Evolutionary conservation across 1,140 invertebrate species (phyloP).

Genomic region (Papilio xuthus): DNA sequence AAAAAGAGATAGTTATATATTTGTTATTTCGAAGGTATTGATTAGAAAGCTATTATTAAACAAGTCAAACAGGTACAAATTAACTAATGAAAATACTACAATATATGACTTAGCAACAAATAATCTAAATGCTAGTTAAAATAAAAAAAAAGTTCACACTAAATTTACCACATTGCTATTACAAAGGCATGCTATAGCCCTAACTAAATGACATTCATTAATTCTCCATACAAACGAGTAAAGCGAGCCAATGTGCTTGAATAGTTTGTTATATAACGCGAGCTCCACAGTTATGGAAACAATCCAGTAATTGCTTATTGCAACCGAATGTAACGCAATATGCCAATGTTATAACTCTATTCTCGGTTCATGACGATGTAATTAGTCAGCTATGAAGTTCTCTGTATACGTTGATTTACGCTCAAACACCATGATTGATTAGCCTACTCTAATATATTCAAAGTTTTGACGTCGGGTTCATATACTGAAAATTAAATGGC

Average conservation of each 20-base stretch:
- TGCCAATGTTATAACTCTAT: conserved; percentile 56
- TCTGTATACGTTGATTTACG: conserved; percentile 38
- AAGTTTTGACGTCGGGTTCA: conserved; percentile 10
- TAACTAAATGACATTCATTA: conserved; percentile 45
- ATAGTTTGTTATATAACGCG: conserved; percentile 60
- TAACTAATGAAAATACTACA: not conserved
- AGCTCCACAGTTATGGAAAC: conserved; percentile 62
- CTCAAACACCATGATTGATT: conserved; percentile 44
- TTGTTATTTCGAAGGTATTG: not conserved
- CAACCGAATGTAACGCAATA: conserved; percentile 54
- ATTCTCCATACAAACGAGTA: conserved; percentile 50
- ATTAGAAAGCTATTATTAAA: not conserved
- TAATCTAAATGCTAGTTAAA: not conserved
- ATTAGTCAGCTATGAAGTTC: conserved; percentile 49
- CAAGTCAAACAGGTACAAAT: not conserved
- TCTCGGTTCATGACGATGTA: conserved; percentile 54
- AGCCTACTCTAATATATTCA: not conserved
- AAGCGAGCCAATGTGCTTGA: conserved; percentile 48
- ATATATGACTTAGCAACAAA: not conserved
- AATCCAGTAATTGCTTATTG: conserved; percentile 63
- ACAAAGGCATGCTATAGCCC: not conserved
- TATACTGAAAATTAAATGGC: not conserved
- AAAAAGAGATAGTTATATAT: too few species aligned
- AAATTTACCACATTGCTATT: not conserved
- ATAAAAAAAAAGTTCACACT: conserved; percentile 1